phyloP scores from a whole-genome alignment of 37 sponge, comb jelly and placozoan species.

The Chondrilla cf. caribensis region DNA sequence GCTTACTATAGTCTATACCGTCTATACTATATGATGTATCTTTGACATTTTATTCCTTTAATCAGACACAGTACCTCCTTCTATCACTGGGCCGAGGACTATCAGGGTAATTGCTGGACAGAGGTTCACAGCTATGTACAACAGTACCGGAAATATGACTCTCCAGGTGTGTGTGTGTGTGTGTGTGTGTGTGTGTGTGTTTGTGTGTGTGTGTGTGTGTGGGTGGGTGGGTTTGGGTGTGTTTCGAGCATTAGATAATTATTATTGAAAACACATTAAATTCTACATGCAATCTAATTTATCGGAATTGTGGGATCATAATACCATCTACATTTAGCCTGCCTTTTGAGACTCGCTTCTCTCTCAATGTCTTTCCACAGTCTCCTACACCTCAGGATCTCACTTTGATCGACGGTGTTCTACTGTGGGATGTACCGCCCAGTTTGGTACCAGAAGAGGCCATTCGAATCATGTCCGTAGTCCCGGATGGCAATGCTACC shows the following conservation, averaged over 20 bases:
- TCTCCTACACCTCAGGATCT: background rate
- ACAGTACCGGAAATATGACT: background rate
- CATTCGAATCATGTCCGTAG: background rate
- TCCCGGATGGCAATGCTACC: constrained; percentile 1
- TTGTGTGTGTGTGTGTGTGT: no score
- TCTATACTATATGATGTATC: no score
- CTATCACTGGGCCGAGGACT: background rate
- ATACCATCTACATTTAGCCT: no score
- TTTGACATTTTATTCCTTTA: background rate
- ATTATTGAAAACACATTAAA: no score
- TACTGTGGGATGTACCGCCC: background rate
- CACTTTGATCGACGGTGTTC: background rate
- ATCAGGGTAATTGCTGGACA: background rate
- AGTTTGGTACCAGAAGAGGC: background rate
- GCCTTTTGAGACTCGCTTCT: no score
- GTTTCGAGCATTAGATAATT: no score
- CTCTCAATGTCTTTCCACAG: no score
- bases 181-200: no score
- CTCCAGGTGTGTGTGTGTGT: background rate
- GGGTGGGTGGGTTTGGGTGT: no score
- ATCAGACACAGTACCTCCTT: background rate
- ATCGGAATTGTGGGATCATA: no score
- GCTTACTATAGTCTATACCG: no score
- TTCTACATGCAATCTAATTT: no score
- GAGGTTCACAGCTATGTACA: background rate